Evolutionary conservation across 2,113 vertebrate genomes (phyloP).

Genomic region (Rissa tridactyla): DNA sequence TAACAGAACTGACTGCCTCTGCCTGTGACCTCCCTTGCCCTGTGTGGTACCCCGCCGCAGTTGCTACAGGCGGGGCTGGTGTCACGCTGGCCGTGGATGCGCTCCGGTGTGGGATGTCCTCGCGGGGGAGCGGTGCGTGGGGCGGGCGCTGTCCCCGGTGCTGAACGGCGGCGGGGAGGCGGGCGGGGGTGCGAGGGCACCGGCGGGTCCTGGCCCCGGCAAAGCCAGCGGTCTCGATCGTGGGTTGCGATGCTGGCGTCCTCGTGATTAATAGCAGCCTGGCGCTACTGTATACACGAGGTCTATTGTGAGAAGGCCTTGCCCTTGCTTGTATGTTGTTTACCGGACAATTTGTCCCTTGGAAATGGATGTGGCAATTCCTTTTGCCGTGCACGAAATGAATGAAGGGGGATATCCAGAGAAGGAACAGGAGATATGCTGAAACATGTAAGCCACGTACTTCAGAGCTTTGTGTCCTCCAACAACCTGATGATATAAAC

Average conservation of each 20-base stretch:
- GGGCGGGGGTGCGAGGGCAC: neutral
- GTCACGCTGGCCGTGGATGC: too few species aligned
- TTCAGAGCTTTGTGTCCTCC: neutral
- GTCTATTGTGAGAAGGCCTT: neutral
- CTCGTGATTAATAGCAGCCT: fast-evolving
- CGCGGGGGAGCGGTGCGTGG: too few species aligned
- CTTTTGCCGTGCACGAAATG: neutral
- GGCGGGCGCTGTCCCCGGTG: neutral
- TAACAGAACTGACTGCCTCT: neutral
- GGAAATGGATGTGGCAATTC: neutral
- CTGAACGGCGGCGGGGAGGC: neutral
- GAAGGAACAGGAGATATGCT: neutral
- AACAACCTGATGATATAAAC: neutral
- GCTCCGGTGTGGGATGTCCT: neutral
- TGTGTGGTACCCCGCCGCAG: fast-evolving
- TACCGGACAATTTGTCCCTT: neutral
- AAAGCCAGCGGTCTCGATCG: fast-evolving
- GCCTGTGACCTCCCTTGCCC: too few species aligned
- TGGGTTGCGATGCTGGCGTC: fast-evolving
- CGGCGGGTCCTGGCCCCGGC: fast-evolving
- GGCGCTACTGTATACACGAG: fast-evolving
- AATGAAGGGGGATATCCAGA: neutral
- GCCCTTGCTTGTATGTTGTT: neutral
- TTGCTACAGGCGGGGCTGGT: fast-evolving
- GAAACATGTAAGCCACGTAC: neutral